Evolutionary conservation across 64 coral and sea anemone species (phyloP), one percentile per base, ranked within the genome.

Genomic region (Cladopsammia gracilis): DNA sequence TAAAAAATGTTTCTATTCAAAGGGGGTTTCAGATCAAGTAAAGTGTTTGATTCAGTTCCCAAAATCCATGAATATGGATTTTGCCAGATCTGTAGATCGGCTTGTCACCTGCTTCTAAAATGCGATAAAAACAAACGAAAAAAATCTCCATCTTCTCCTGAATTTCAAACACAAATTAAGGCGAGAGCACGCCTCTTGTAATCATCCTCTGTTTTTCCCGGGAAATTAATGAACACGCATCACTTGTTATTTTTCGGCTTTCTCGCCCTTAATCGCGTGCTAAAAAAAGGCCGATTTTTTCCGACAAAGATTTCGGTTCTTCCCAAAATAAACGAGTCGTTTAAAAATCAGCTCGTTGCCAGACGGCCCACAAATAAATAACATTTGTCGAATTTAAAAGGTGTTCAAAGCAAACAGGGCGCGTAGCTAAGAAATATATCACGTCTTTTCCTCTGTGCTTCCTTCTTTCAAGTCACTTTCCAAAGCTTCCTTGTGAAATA

Each of bases 101-200:
- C 26, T 83, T 16, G 45, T 67, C 80, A 84, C 80, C 80, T 84
- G 80, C 80, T 84, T 26, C 79, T 5, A n/a, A 66, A 84, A 4
- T 12, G 46, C 2, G 26, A 84, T 84, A 49, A 66, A 84, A 84
- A 84, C 80, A 84, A 84, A 84, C 19, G 61, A 64, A 66, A 67
- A 42, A 56, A 51, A 48, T 20, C 58, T 64, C 46, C 80, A 79
- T 58, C 25, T 79, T 26, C 24, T 43, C 59, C 53, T 23, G 11
- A n/a, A 42, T 12, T 70, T 70, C 67, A 25, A 26, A 70, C 1
- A 25, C 25, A 49, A 48, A 75, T 56, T 12, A 48, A 23, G 14
- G 25, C 50, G 44, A 48, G 3, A 10, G 16, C 11, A 46, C 15
- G 18, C 25, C 6, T 4, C 52, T 50, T 84, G 18, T 5, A 4